Conservation (phyloP, 2,888 invertebrate species). For the Synergus umbraculus region DNA sequence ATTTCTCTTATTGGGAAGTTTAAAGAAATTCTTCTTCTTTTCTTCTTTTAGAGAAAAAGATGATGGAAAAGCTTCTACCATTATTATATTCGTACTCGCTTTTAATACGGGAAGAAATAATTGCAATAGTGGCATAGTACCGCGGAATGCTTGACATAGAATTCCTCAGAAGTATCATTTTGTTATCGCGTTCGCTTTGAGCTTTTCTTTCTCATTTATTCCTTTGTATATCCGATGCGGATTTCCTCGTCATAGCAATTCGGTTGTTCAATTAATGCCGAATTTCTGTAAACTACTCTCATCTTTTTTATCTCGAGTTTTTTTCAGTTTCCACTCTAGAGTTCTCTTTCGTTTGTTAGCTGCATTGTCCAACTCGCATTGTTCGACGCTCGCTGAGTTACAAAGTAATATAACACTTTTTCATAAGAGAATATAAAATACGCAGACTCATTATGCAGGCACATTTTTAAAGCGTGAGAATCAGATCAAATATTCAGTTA, state of each 20-base stretch:
- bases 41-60: background rate
- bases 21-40: background rate
- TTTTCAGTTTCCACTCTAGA: conserved; percentile 21
- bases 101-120: background rate
- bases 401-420: conserved; percentile 13
- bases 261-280: background rate
- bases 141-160: background rate
- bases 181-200: background rate
- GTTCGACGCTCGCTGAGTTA: background rate
- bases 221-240: background rate
- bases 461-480: background rate
- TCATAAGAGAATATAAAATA: conserved; percentile 15
- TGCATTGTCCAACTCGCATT: conserved; percentile 6
- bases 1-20: background rate
- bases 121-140: background rate
- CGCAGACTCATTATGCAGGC: background rate
- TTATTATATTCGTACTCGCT: background rate
- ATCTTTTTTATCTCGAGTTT: background rate
- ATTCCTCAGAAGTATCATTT: background rate
- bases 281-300: conserved; percentile 20
- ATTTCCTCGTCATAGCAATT: conserved; percentile 5
- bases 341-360: background rate
- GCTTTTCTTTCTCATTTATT: background rate
- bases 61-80: background rate
- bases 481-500: background rate